Evolutionary conservation across 1,140 invertebrate species (phyloP), one percentile per base, ranked within the genome.

Genomic region (Lasaia peninsularis): DNA sequence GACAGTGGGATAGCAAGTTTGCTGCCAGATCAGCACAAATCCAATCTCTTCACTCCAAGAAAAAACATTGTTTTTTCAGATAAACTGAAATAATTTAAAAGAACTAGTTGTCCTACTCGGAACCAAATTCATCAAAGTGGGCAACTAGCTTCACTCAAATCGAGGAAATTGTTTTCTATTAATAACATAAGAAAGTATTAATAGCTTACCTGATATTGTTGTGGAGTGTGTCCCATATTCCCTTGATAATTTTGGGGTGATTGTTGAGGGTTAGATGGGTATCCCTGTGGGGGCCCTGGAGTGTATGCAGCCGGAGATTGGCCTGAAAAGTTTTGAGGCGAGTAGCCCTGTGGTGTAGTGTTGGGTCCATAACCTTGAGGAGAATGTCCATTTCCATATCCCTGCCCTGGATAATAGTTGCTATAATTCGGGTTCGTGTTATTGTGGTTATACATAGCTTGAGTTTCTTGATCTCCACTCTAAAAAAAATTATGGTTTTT

Each of bases 351-450:
- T 18, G 87, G 88, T n/a, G 80, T 78, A n/a, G 72, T 51, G 49
- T 77, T 82, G 32, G 78, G 71, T 4, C 72, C 80, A 77, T 82
- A 88, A n/a, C 67, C 70, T 64, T 88, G 86, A n/a, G 86, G 86
- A 7, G 84, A 75, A 61, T 86, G 86, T 21, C 80, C 84, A 75
- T 88, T 86, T n/a, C 84, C 86, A 73, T 86, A 86, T 21, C 87
- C 85, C 56, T 91, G 90, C 35, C 92, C 91, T 52, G 92, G 92
- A 58, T 92, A 92, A 62, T 92, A 93, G 50, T 91, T 92, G 56
- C 91, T 91, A 82, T 92, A 93, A 55, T 86, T 75, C 20, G 86
- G 54, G 55, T 86, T 88, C 35, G 80, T 44, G 68, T 83, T 86
- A 12, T 73, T 78, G 58, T 88, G 86, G 67, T 88, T 88, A 62